Conservation (phyloP, 2,797 vertebrate genomes). For the Clarias fuscus region DNA sequence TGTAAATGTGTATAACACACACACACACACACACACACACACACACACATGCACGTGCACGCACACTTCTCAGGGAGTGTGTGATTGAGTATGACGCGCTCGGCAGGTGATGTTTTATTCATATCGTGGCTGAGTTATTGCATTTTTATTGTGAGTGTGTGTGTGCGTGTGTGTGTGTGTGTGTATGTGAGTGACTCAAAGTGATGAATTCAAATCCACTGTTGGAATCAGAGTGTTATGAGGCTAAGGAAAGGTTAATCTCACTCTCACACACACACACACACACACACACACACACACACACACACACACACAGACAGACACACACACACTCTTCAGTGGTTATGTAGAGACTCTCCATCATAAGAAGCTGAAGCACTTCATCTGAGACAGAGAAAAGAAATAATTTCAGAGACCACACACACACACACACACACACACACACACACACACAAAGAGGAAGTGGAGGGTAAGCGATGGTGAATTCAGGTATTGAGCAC, state of each 20-base stretch:
- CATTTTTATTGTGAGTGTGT: conserved; percentile 24
- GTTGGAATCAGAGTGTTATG: conserved; percentile 35
- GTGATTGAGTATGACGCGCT: conserved; percentile 29
- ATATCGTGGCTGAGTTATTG: conserved; percentile 34
- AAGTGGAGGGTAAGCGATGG: conserved; percentile 24
- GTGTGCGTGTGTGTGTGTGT: conserved; percentile 2
- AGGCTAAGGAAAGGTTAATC: conserved; percentile 43
- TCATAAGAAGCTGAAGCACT: conserved; percentile 28
- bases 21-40: conserved; percentile 12
- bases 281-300: conserved; percentile 15
- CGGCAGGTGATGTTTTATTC: conserved; percentile 37
- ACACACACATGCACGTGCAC: neutral
- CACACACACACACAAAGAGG: conserved; percentile 35
- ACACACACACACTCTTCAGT: neutral
- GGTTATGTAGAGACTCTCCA: conserved; percentile 18
- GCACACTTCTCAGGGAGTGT: conserved; percentile 2
- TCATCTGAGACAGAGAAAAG: conserved; percentile 22
- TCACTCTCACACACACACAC: neutral
- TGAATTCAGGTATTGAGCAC: conserved; percentile 58
- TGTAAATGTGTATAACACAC: neutral
- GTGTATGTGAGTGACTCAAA: neutral
- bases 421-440: conserved; percentile 24
- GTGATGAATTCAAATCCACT: conserved; percentile 32
- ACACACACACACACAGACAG: neutral
- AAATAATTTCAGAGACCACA: conserved; percentile 12